These are phyloP conservation scores for Vespertilio murinus DNA, from an alignment of 2,797 vertebrate genomes.

Conservation along the genomic window DNA sequence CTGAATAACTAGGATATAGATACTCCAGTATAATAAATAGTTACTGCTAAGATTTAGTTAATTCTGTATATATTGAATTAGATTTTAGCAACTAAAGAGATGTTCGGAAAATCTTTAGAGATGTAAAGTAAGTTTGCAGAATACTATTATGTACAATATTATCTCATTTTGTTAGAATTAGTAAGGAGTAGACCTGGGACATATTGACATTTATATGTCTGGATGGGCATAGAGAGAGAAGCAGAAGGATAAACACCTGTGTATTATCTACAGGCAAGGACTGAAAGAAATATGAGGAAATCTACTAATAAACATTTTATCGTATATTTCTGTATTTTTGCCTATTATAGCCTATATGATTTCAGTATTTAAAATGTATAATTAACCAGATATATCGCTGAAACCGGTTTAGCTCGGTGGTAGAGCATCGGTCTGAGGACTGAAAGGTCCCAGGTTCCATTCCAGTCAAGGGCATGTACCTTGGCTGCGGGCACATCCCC, in stretches of 20 bases:
- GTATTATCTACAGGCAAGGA: neutral
- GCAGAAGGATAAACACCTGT: neutral
- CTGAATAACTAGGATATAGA: neutral
- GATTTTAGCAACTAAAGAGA: neutral
- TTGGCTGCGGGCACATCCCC: too few species aligned
- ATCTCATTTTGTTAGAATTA: neutral
- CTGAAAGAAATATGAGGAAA: neutral
- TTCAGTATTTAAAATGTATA: slow-evolving; percentile 15
- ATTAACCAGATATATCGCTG: neutral
- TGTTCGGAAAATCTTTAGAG: neutral
- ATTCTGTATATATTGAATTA: neutral
- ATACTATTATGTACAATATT: neutral
- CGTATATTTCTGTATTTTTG: neutral
- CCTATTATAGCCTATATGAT: neutral
- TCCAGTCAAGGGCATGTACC: too few species aligned
- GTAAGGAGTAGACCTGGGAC: neutral
- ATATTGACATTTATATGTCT: neutral
- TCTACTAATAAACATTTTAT: neutral
- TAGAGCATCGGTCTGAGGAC: too few species aligned
- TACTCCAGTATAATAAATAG: neutral
- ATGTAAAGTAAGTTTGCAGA: neutral
- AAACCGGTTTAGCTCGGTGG: too few species aligned
- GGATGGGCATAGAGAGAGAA: neutral
- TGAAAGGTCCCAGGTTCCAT: too few species aligned
- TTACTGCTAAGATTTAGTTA: neutral